Evolutionary conservation across 2,888 invertebrate species (phyloP), one percentile per base, ranked within the genome.

Genomic region (Euclidia mi): DNA sequence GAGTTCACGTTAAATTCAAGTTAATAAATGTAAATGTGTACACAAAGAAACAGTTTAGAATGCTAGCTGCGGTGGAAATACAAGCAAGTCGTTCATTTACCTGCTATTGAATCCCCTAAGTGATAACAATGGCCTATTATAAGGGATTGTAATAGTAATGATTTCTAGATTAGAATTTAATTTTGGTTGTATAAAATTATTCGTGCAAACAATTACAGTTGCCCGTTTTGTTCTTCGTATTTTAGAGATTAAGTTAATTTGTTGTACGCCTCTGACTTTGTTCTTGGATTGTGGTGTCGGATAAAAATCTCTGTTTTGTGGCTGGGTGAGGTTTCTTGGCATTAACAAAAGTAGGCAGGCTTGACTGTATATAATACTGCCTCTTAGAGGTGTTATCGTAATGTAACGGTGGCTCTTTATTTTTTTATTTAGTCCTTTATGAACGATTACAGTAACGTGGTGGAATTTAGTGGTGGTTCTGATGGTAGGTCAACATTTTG

Each of bases 71-170:
- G 37, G 17, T 15, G 12, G 32, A 11, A 37, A 18, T 37, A 18
- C 10, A 9, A n/a, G n/a, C 7, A 37, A 37, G 37, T 37, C 11
- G 18, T 37, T 35, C 14, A 37, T 4, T 37, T 37, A 37, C 37
- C 10, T 18, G 37, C 18, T 37, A 37, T 18, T n/a, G 17, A 35
- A 35, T 37, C 15, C 3, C 10, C 37, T n/a, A 37, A 37, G n/a
- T 37, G 37, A 37, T 37, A 18, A 37, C 37, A 37, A 37, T 37
- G 18, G 37, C 10, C 37, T 37, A 18, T 37, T 37, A 17, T 34
- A 17, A 10, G 18, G n/a, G 18, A 37, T 37, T 34, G 34, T 37
- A 17, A 37, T n/a, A 18, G 37, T 37, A 37, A 37, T 37, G 15
- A 37, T 18, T 18, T 17, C 9, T 17, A 37, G 18, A 37, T 37